Conservation (phyloP, 2,888 invertebrate genomes). For the Suillia variegata region DNA sequence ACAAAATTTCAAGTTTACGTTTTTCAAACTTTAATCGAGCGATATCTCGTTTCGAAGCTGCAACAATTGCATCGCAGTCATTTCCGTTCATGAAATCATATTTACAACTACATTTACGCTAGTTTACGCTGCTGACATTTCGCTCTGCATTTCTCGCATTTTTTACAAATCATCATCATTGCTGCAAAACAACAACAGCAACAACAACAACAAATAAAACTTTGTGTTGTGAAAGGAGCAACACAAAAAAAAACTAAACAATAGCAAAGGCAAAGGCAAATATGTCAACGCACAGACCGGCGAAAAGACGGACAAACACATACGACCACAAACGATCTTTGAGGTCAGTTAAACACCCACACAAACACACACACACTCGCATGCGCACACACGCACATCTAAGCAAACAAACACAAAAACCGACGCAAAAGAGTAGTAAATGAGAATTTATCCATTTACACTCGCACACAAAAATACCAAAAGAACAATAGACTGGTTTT, state of each 20-base stretch:
- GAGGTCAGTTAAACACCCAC: slow-evolving; percentile 56
- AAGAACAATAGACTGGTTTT: no score
- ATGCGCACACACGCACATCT: slow-evolving; percentile 8
- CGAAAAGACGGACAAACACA: slow-evolving; percentile 32
- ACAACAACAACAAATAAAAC: no score
- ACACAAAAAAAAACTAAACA: neutral
- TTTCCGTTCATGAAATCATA: neutral
- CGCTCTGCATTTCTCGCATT: slow-evolving; percentile 17
- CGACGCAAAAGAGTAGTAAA: slow-evolving; percentile 53
- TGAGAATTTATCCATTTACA: slow-evolving; percentile 53
- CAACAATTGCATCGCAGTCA: neutral
- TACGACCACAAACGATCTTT: slow-evolving; percentile 56
- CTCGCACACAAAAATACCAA: no score
- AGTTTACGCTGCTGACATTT: neutral
- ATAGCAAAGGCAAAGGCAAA: slow-evolving; percentile 9
- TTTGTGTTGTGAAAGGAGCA: neutral
- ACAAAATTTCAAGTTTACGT: no score
- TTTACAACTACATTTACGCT: neutral
- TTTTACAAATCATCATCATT: neutral
- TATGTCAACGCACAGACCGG: slow-evolving; percentile 21
- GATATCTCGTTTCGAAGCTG: no score
- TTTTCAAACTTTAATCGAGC: no score
- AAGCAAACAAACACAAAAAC: slow-evolving; percentile 33
- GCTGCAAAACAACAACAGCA: no score
- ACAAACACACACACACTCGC: slow-evolving; percentile 25